A percentile compares a stretch with the other conserved stretches of the same genome.
These are phyloP conservation scores for Knipowitschia caucasica DNA, from an alignment of 2,797 vertebrate species.

Conservation along the genomic window DNA sequence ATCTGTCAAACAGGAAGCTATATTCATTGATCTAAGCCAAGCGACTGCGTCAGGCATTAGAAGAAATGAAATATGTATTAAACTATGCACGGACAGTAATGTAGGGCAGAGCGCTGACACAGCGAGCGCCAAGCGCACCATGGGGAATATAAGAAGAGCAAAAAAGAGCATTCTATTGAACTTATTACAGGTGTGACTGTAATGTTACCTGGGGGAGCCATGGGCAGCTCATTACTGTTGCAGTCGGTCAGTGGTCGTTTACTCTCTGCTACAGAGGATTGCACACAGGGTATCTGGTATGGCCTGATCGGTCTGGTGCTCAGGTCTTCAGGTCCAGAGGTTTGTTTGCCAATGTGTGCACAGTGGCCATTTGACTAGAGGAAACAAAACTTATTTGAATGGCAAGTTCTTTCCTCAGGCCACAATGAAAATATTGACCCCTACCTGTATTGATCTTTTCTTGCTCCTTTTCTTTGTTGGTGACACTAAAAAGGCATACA, in stretches of 20 bases:
- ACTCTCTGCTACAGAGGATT: slow-evolving; percentile 20
- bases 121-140: slow-evolving; percentile 4
- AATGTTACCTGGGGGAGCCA: slow-evolving; percentile 69
- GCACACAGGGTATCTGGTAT: slow-evolving; percentile 23
- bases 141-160: background rate
- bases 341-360: slow-evolving; percentile 31
- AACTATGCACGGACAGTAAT: background rate
- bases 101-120: background rate
- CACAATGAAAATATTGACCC: background rate
- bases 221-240: slow-evolving; percentile 42
- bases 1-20: slow-evolving; percentile 52
- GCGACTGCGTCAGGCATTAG: background rate
- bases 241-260: slow-evolving; percentile 21
- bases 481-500: slow-evolving; percentile 69
- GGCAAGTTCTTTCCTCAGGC: slow-evolving; percentile 1
- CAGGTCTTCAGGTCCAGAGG: slow-evolving; percentile 36
- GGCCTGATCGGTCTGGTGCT: slow-evolving; percentile 21
- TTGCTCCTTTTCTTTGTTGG: slow-evolving; percentile 68
- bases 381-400: slow-evolving; percentile 8
- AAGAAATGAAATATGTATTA: background rate
- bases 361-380: slow-evolving; percentile 47
- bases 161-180: background rate
- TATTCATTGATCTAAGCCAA: slow-evolving; percentile 4
- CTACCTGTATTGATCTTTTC: slow-evolving; percentile 76
- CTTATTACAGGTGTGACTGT: background rate